Percentiles rank a stretch among this genome's conserved stretches.
Conservation (phyloP, 35 echinoderm and acorn worm genomes). For the Apostichopus californicus region DNA sequence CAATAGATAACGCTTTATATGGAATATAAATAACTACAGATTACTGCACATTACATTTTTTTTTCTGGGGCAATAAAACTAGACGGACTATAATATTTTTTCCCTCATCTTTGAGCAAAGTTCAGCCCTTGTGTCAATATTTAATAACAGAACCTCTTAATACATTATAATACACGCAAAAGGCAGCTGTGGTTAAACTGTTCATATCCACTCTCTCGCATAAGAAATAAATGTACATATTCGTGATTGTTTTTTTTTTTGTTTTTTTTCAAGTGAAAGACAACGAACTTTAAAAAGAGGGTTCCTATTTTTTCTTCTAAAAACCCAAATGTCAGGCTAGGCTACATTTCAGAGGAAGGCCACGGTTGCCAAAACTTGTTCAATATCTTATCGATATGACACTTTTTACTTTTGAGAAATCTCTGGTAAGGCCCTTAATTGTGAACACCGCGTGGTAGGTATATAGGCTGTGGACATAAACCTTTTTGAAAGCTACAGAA, state of each 20-base stretch:
- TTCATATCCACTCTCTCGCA: constrained; percentile 14
- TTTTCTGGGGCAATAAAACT: constrained; percentile 14
- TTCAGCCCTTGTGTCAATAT: constrained; percentile 58
- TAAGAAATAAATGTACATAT: constrained; percentile 9
- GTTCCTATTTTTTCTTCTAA: constrained; percentile 1
- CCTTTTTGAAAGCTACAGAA: no score
- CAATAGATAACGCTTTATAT: constrained; percentile 23
- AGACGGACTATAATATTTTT: constrained; percentile 26
- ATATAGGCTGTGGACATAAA: no score
- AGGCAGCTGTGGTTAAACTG: constrained; percentile 37
- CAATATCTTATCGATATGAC: neutral
- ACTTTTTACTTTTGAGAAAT: neutral
- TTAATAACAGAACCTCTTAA: constrained; percentile 49
- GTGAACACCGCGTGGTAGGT: neutral
- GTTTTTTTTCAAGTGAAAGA: constrained; percentile 46
- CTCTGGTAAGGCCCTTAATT: neutral
- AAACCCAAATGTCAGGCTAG: neutral
- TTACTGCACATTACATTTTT: constrained; percentile 28
- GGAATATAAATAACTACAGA: constrained; percentile 32
- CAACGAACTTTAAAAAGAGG: constrained; percentile 28
- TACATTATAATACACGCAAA: constrained; percentile 47
- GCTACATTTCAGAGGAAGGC: constrained; percentile 51
- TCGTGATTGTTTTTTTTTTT: constrained; percentile 2
- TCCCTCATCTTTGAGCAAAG: constrained; percentile 50
- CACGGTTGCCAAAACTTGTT: constrained; percentile 28